Evolutionary conservation across 2,888 invertebrate genomes (phyloP), one percentile per base, ranked within the genome.

Genomic region (Cheilosia scutellata): DNA sequence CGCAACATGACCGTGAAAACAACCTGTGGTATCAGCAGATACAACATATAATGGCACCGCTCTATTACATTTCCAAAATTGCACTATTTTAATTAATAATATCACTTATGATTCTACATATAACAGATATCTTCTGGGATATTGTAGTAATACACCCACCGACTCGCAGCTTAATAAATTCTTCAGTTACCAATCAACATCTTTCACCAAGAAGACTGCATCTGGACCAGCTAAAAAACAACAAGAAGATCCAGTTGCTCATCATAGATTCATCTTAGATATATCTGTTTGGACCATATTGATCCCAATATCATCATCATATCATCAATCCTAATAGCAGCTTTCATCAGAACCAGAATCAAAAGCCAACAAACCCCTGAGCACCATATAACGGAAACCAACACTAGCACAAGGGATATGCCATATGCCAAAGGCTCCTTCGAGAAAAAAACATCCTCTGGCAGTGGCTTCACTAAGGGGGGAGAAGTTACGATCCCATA

Each of bases 91-190:
- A 5, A 47, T 63, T 16, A 63, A 63, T 49, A 63, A 63, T 47
- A 49, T 33, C 11, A 63, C 25, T 20, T 66, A 51, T 16, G 37
- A 66, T 66, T 66, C 66, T 31, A 51, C n/a, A n/a, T n/a, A n/a
- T n/a, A 37, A 31, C 25, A 53, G 37, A 66, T 25, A 25, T 25
- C 40, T 66, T 40, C 37, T 66, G 31, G 37, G 53, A 66, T 25
- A 49, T 11, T 25, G 25, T 27, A 25, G 29, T 62, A 44, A 29
- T 51, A 25, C 49, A 65, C 33, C 51, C 25, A 49, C 51, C 33
- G 20, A 65, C 49, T 49, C 37, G 65, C 49, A 51, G 49, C 27
- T 16, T 29, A 29, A 66, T 66, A 29, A 53, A 55, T 20, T 27
- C 53, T 2, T 37, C 20, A 55, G 6, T n/a, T 5, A 70, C 25